Percentiles rank a stretch among this genome's conserved stretches.
Conservation (phyloP, 2,797 vertebrate species). For the Dermochelys coriacea region DNA sequence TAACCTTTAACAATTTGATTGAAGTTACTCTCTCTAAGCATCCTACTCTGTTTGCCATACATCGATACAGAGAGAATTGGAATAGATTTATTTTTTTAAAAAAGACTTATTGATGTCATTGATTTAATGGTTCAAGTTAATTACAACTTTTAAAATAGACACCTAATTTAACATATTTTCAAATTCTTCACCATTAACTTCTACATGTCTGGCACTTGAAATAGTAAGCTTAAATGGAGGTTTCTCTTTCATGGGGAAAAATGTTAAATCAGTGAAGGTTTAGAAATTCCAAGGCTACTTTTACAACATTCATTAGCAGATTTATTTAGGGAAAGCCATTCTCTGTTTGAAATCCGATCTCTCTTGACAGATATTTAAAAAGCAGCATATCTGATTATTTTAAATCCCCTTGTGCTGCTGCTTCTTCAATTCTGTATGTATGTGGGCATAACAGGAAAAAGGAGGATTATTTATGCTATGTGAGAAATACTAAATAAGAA, state of each 20-base stretch:
- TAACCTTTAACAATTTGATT: background rate
- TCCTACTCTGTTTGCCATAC: background rate
- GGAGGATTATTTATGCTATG: constrained; percentile 36
- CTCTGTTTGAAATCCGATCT: background rate
- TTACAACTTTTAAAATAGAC: background rate
- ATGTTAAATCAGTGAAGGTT: background rate
- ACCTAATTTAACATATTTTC: background rate
- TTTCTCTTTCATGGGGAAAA: background rate
- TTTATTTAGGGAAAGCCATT: background rate
- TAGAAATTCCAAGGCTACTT: background rate
- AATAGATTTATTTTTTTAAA: background rate
- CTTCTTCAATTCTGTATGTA: background rate
- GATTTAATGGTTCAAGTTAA: background rate
- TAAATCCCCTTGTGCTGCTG: background rate
- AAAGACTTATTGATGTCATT: background rate
- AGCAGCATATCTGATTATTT: background rate
- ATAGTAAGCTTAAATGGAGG: background rate
- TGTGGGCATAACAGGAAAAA: background rate
- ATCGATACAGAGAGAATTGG: background rate
- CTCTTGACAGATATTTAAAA: constrained; percentile 17
- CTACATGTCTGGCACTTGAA: background rate
- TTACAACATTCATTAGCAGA: background rate
- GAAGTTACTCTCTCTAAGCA: background rate
- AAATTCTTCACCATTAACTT: background rate
- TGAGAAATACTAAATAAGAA: constrained; percentile 41